Evolutionary conservation across 2,797 vertebrate species (phyloP), one percentile per base, ranked within the genome.

Genomic region (Aquila chrysaetos): DNA sequence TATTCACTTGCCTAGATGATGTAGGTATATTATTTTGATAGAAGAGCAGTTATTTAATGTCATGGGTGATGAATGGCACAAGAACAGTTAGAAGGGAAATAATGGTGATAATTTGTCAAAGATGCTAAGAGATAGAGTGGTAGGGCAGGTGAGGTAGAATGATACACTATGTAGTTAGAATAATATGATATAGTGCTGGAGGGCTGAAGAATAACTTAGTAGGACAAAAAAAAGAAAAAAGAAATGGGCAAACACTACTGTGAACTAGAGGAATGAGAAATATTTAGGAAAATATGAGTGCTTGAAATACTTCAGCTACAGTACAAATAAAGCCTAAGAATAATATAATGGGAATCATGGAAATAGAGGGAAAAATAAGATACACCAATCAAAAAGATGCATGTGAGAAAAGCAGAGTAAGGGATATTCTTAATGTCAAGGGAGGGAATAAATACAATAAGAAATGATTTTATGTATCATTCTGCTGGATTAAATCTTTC

Each of bases 81-180:
- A 79, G 92, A 95, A 95, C 54, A 95, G 67, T 96, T 94, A 95
- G 96, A 94, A 97, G 82, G 95, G 80, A 97, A 96, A 94, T 97
- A 97, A 97, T 96, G 88, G 92, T 61, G 92, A 97, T 97, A 97
- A 97, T 97, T 97, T 97, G 94, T 98, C 97, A 97, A 97, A 97
- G 85, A 92, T 0, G 4, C 43, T 94, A 78, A 91, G 88, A 92
- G 88, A 93, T 27, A 94, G 94, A 96, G 77, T 90, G 51, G 87
- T 94, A 79, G 86, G 86, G 96, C 78, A 97, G 85, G 84, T 95
- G 78, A 94, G 49, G 85, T 95, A 91, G 90, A 93, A 95, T 96
- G 96, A 96, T 97, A 90, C 84, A 95, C 72, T 94, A 3, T 86
- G 85, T 85, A 95, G 92, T 89, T 95, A 92, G 92, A 95, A 98